Evolutionary conservation across 2,888 invertebrate species (phyloP).

Genomic region (Drosophila algonquin): DNA sequence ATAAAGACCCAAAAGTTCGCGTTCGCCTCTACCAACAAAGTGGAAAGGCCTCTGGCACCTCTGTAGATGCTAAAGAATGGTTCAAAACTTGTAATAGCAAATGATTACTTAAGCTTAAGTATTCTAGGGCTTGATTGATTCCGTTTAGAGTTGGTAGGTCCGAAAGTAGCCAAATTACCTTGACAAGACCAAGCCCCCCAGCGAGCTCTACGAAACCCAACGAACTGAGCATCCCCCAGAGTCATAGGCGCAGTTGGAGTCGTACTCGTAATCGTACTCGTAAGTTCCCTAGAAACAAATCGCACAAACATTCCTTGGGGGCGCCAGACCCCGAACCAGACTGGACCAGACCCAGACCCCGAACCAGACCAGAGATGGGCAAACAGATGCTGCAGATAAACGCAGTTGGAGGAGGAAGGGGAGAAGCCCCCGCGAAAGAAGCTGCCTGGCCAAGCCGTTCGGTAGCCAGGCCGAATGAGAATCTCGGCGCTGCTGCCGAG

Average conservation of each 20-base stretch:
- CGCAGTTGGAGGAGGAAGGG: conserved; percentile 23
- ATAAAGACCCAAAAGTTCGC: too few relatives aligned
- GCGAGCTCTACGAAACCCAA: not conserved
- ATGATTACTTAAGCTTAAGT: not conserved
- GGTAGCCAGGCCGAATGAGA: conserved; percentile 71
- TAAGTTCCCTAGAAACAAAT: conserved; percentile 9
- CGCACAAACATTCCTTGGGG: conserved; percentile 48
- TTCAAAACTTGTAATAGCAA: not conserved
- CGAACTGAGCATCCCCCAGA: not conserved
- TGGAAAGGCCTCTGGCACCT: too few relatives aligned
- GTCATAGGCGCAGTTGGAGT: not conserved
- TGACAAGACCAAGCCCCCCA: not conserved
- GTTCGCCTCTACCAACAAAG: too few relatives aligned
- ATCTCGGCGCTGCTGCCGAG: conserved; percentile 44
- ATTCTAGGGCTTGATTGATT: not conserved
- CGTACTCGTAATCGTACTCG: not conserved
- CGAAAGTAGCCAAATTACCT: not conserved
- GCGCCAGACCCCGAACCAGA: conserved; percentile 2
- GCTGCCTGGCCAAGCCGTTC: conserved; percentile 32
- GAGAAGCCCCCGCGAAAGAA: not conserved
- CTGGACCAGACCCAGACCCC: conserved; percentile 2
- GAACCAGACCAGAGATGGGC: conserved; percentile 19
- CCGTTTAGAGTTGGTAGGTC: too few relatives aligned
- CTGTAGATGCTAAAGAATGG: not conserved
- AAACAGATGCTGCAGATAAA: conserved; percentile 54